A percentile compares a stretch with the other conserved stretches of the same genome.
Evolutionary conservation across 2,797 vertebrate species (phyloP).

Genomic region (Enteromius anoplus): DNA sequence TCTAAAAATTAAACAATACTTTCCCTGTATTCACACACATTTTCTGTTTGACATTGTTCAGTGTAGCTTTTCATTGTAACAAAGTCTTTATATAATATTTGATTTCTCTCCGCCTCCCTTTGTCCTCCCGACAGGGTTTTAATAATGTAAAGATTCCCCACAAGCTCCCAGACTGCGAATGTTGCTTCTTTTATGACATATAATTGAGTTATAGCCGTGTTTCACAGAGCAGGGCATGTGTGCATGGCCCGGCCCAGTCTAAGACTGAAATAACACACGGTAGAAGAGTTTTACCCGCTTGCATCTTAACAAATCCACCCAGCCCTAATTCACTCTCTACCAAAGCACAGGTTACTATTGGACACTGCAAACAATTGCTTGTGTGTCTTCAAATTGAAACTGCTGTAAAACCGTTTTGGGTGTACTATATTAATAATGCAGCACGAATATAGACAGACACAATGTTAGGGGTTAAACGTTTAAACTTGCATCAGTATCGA

Average conservation of each 20-base stretch:
- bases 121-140: not conserved
- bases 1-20: not conserved
- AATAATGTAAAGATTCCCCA: not conserved
- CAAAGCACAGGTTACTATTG: slow-evolving; percentile 13
- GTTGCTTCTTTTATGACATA: slow-evolving; percentile 15
- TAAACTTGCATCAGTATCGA: not conserved
- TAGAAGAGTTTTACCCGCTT: not conserved
- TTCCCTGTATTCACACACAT: not conserved
- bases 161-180: slow-evolving; percentile 14
- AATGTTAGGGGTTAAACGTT: not conserved
- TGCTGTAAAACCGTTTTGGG: too few species aligned
- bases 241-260: not conserved
- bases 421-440: not conserved
- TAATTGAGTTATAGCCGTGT: slow-evolving; percentile 19
- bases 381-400: not conserved
- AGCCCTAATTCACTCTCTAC: slow-evolving; percentile 21
- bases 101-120: not conserved
- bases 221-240: slow-evolving; percentile 32
- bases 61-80: not conserved
- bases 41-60: not conserved
- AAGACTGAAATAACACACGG: slow-evolving; percentile 31
- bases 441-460: not conserved
- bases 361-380: not conserved
- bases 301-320: slow-evolving; percentile 3
- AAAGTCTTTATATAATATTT: not conserved